These are phyloP conservation scores for Chamaea fasciata DNA, from an alignment of 2,113 vertebrate genomes.

Conservation along the genomic window DNA sequence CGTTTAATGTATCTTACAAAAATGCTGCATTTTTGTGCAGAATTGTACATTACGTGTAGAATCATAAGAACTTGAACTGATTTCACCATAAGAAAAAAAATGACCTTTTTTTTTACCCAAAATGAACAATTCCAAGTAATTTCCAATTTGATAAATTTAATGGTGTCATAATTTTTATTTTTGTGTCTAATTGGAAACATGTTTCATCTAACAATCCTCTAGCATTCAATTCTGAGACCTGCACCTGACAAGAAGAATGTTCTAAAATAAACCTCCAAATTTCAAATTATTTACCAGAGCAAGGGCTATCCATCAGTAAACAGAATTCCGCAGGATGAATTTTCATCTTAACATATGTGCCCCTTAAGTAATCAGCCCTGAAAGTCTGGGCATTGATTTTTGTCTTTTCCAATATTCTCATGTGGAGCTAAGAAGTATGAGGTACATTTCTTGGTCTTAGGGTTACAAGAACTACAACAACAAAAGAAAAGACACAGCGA, in stretches of 20 bases:
- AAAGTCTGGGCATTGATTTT: background rate
- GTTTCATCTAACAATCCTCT: background rate
- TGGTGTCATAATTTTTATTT: background rate
- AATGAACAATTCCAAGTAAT: background rate
- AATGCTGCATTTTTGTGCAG: background rate
- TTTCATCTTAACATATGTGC: background rate
- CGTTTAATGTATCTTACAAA: background rate
- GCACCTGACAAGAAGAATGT: background rate
- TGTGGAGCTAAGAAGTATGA: background rate
- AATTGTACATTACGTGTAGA: background rate
- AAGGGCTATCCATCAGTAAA: background rate
- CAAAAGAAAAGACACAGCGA: background rate
- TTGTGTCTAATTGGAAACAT: background rate
- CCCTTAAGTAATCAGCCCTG: background rate
- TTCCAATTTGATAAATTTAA: background rate
- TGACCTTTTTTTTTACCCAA: fast-evolving
- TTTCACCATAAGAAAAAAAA: background rate
- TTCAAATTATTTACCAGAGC: background rate
- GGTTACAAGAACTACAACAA: background rate
- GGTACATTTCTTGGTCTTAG: background rate
- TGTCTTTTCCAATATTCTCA: background rate
- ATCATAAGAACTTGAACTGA: background rate
- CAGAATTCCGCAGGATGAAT: background rate
- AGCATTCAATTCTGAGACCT: background rate
- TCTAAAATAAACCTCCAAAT: background rate